Evolutionary conservation across 2,888 invertebrate species (phyloP), one percentile per base, ranked within the genome.

Genomic region (Drosophila cracens): DNA sequence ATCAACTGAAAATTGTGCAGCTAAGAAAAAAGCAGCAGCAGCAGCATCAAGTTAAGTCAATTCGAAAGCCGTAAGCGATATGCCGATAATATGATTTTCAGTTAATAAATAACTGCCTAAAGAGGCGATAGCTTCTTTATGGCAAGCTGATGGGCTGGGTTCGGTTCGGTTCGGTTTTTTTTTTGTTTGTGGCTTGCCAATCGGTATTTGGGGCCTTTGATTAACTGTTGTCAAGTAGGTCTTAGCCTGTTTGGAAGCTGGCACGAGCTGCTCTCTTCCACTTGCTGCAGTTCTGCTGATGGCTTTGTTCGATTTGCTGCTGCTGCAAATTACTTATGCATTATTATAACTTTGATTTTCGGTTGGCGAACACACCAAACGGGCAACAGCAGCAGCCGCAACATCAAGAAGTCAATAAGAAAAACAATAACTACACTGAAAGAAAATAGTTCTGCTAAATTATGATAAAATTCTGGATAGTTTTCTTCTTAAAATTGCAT

Each of bases 251-350:
- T n/a, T 38, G 11, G n/a, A 38, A 56, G 66, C 34, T 74, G 87
- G 89, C 89, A 87, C 85, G 85, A 87, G 89, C 87, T 81, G 52
- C 49, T 66, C 40, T 57, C 48, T 59, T 51, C 43, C 16, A 27
- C 40, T 40, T 57, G 27, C 10, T 18, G 25, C 63, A 52, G 40
- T 21, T 49, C 54, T 40, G 53, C 69, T 74, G 87, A 86, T 87
- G 79, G 81, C 81, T 88, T 83, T 70, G 67, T 76, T 76, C 73
- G 86, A 87, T 88, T 81, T 79, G 73, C 70, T 71, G 60, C 65
- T 70, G 81, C 83, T 83, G 90, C 82, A 83, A 83, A 90, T 90
- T 86, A 89, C 85, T 89, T 89, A 87, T 84, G 85, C 87, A 84
- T 85, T 89, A 85, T 89, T 80, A 86, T 87, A 78, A 76, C 75